These are phyloP conservation scores for Colostygia pectinataria DNA, from an alignment of 2,888 invertebrate genomes.

Conservation along the genomic window DNA sequence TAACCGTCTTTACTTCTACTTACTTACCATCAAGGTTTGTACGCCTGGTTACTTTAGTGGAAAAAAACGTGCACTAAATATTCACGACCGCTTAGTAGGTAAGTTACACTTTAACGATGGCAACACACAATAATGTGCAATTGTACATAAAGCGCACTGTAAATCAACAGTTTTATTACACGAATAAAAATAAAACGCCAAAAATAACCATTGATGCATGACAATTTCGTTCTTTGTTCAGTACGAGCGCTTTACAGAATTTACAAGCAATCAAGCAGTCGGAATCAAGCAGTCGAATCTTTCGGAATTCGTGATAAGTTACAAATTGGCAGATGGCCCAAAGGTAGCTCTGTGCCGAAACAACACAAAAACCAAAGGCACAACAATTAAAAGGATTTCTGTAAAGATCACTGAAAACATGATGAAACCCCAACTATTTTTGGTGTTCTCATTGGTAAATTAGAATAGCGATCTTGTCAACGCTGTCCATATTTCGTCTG, in stretches of 20 bases:
- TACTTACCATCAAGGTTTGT: too few relatives aligned
- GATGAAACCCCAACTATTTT: slow-evolving; percentile 15
- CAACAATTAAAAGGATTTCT: slow-evolving; percentile 18
- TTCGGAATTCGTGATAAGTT: slow-evolving; percentile 10
- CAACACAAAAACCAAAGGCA: slow-evolving; percentile 3
- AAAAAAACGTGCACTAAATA: slow-evolving; percentile 48
- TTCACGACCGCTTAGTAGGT: slow-evolving; percentile 27
- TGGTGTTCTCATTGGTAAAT: slow-evolving; percentile 12
- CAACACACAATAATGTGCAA: slow-evolving; percentile 46
- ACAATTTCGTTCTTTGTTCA: slow-evolving; percentile 27
- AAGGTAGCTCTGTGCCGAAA: slow-evolving; percentile 5
- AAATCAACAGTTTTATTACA: slow-evolving; percentile 40
- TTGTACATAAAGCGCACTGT: slow-evolving; percentile 39
- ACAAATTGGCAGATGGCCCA: slow-evolving; percentile 10
- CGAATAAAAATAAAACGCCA: slow-evolving; percentile 33
- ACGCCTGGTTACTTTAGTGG: too few relatives aligned
- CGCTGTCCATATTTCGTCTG: too few relatives aligned
- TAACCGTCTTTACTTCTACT: too few relatives aligned
- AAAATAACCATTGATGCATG: slow-evolving; percentile 31
- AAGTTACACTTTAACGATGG: slow-evolving; percentile 31
- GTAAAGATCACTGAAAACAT: slow-evolving; percentile 16
- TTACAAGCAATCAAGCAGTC: slow-evolving; percentile 10
- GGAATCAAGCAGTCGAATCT: background rate
- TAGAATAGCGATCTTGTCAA: too few relatives aligned
- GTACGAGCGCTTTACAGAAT: slow-evolving; percentile 14